A percentile compares a stretch with the other conserved stretches of the same genome.
These are phyloP conservation scores for Smittia sp. DNA, from an alignment of 2,888 invertebrate genomes.

Conservation along the genomic window DNA sequence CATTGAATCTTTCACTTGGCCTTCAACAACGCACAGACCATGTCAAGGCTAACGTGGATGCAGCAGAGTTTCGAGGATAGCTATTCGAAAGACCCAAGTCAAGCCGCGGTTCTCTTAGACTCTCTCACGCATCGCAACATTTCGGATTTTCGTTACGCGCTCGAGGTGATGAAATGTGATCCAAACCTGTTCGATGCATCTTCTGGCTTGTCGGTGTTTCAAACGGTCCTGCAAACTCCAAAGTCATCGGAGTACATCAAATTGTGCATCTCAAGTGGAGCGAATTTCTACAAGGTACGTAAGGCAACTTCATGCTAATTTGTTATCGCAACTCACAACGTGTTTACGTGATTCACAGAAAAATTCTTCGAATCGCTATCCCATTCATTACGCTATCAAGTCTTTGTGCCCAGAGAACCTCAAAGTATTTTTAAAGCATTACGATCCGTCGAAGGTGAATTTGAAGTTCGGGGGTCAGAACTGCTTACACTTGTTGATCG, in stretches of 20 bases:
- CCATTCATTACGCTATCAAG: constrained; percentile 48
- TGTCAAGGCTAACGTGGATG: constrained; percentile 33
- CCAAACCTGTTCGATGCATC: constrained; percentile 31
- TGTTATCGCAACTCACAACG: background rate
- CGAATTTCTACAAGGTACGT: constrained; percentile 27
- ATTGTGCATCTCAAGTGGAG: constrained; percentile 23
- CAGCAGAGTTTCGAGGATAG: constrained; percentile 11
- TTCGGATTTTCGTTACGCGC: constrained; percentile 32
- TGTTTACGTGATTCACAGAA: too few species aligned
- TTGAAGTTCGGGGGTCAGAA: constrained; percentile 28
- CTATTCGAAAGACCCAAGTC: constrained; percentile 31
- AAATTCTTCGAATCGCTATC: constrained; percentile 14
- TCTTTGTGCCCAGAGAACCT: constrained; percentile 50
- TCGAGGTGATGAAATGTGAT: constrained; percentile 35
- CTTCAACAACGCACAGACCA: background rate
- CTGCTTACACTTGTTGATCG: constrained; percentile 48
- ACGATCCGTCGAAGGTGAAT: constrained; percentile 34
- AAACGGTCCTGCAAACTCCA: constrained; percentile 18
- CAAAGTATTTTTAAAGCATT: constrained; percentile 45
- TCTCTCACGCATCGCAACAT: constrained; percentile 12
- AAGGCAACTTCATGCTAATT: background rate
- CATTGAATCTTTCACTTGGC: background rate
- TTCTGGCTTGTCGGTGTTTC: constrained; percentile 21
- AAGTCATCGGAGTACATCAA: constrained; percentile 28
- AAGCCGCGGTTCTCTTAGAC: constrained; percentile 15